Percentiles rank a stretch among this genome's conserved stretches.
These are phyloP conservation scores for Druon quercuslanigerum DNA, from an alignment of 1,140 invertebrate species.

Conservation along the genomic window DNA sequence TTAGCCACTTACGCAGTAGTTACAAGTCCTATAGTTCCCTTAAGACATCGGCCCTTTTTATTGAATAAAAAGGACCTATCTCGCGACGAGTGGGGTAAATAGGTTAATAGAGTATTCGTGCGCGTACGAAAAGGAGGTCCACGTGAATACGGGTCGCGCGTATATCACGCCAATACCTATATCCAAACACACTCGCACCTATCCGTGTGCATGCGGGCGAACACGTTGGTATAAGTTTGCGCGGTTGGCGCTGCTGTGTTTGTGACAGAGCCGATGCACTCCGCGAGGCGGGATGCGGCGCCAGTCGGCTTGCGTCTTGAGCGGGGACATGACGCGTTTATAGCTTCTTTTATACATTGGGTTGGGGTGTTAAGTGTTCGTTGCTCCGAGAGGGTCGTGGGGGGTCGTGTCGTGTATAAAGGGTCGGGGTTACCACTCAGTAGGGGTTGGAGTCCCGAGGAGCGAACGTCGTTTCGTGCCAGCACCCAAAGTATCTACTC, in stretches of 20 bases:
- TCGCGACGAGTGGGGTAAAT: slow-evolving; percentile 30
- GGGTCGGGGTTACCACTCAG: slow-evolving; percentile 39
- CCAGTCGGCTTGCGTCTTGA: slow-evolving; percentile 40
- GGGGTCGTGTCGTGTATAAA: slow-evolving; percentile 8
- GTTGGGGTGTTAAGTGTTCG: slow-evolving; percentile 33
- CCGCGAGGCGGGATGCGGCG: slow-evolving; percentile 27
- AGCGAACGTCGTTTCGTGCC: slow-evolving; percentile 1
- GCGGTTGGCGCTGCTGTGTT: slow-evolving; percentile 24
- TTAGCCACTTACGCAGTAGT: no score
- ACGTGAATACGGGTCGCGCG: slow-evolving; percentile 25
- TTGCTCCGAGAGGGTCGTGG: slow-evolving; percentile 30
- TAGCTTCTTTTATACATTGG: slow-evolving; percentile 18
- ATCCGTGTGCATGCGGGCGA: background rate
- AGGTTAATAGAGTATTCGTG: slow-evolving; percentile 38
- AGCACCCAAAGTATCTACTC: background rate
- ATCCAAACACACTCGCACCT: background rate
- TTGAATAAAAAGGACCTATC: slow-evolving; percentile 9
- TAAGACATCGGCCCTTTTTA: background rate
- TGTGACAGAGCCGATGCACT: slow-evolving; percentile 25
- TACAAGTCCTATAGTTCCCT: no score
- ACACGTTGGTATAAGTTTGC: background rate
- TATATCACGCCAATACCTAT: no score
- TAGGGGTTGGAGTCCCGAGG: slow-evolving; percentile 51
- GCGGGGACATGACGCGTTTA: slow-evolving; percentile 29
- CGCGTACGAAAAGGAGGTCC: background rate